Evolutionary conservation across 2,797 vertebrate genomes (phyloP).

Genomic region (Gambelia wislizenii): DNA sequence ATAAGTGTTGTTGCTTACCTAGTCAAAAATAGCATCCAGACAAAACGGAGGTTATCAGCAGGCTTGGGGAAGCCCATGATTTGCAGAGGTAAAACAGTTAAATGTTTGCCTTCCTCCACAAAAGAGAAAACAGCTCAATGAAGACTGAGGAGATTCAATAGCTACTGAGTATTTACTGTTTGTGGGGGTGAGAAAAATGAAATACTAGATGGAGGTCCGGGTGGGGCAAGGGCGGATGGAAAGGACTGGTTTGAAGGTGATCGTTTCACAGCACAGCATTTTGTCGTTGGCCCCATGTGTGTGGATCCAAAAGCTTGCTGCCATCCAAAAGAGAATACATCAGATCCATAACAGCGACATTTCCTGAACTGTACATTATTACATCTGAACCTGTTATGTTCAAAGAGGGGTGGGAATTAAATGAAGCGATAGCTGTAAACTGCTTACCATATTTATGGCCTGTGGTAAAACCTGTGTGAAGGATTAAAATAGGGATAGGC

Average conservation of each 20-base stretch:
- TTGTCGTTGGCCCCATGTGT: neutral
- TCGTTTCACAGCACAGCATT: neutral
- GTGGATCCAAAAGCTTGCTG: slow-evolving; percentile 15
- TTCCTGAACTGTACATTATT: neutral
- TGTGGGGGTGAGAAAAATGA: neutral
- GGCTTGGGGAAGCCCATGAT: neutral
- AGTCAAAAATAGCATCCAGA: neutral
- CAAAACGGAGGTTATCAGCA: neutral
- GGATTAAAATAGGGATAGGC: neutral
- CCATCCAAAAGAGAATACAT: too few species aligned
- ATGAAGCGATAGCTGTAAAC: neutral
- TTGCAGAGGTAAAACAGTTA: neutral
- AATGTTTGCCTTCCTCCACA: neutral
- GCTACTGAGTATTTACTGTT: neutral
- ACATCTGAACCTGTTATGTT: neutral
- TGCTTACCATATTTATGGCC: neutral
- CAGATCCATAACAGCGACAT: neutral
- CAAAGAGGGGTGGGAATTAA: neutral
- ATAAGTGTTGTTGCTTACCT: neutral
- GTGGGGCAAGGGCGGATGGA: neutral
- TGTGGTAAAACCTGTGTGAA: neutral
- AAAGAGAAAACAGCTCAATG: too few species aligned
- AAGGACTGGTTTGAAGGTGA: neutral
- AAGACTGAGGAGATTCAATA: too few species aligned
- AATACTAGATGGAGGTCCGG: neutral